Evolutionary conservation across 2,113 vertebrate species (phyloP), one percentile per base, ranked within the genome.

Genomic region (Leptodactylus fuscus): DNA sequence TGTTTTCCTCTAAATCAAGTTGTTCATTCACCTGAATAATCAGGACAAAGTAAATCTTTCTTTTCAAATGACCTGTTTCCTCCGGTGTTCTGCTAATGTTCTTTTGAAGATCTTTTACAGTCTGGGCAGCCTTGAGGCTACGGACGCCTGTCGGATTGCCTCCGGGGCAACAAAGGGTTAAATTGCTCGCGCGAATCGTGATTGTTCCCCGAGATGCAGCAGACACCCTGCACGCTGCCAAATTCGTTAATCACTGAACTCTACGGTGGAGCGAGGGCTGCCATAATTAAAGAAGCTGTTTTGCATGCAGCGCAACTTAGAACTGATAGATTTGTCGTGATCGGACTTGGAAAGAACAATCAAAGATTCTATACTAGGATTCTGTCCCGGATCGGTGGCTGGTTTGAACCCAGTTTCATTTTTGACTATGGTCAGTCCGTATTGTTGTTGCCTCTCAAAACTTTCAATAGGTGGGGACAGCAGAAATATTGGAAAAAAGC

Each of bases 171-270:
- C 27, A 18, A 83, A 51, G 62, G 24, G 60, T 83, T 53, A 73
- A 87, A 48, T 36, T 24, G 4, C 29, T 1, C n/a, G n/a, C 0
- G 81, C 88, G 27, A 81, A 70, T 90, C 44, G 73, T 82, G 81
- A 70, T 22, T 62, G 32, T 13, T 82, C 44, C 75, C 0, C 1
- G 71, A 65, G 16, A 55, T 0, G 1, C 6, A 49, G 7, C 16
- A 79, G 70, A 75, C 36, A 1, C 3, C 65, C 62, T 74, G 44
- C 20, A 18, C 49, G 44, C 10, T 49, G 34, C 76, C 77, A 87
- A 65, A 78, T 88, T 90, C 49, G 67, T 48, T 88, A 87, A 89
- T 87, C 86, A 48, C 34, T 32, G 1, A 24, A 38, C 38, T 87
- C 20, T 58, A 81, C 81, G 46, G 81, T 36, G 87, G 71, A 87